Conservation (phyloP, 2,113 vertebrate genomes). For the Elephas maximus region DNA sequence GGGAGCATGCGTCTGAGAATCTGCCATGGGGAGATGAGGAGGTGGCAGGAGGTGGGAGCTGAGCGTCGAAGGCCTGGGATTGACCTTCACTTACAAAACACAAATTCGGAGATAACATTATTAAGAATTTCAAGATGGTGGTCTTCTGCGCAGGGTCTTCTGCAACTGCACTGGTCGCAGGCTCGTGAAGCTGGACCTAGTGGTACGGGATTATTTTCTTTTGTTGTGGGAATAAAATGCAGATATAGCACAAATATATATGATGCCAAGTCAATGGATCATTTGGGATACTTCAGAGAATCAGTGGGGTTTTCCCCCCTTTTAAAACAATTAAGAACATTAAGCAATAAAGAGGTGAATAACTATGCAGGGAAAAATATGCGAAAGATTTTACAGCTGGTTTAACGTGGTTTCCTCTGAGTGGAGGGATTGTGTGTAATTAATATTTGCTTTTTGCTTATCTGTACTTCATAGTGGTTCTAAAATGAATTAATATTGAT, state of each 20-base stretch:
- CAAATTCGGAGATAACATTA: neutral
- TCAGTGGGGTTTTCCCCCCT: neutral
- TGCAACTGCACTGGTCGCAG: neutral
- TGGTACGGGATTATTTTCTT: neutral
- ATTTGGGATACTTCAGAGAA: neutral
- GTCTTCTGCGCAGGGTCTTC: neutral
- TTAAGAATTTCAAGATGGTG: neutral
- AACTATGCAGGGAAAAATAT: neutral
- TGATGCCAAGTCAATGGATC: neutral
- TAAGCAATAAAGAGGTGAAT: neutral
- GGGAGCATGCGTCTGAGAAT: neutral
- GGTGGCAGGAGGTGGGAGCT: neutral
- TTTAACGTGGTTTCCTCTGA: constrained; percentile 29
- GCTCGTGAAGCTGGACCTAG: neutral
- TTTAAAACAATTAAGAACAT: constrained; percentile 2
- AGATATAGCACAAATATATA: neutral
- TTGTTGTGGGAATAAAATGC: neutral
- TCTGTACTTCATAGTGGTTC: constrained; percentile 5
- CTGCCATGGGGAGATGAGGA: neutral
- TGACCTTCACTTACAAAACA: neutral
- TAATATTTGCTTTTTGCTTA: constrained; percentile 21
- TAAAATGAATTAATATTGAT: constrained; percentile 47
- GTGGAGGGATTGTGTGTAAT: neutral
- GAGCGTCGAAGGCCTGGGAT: neutral
- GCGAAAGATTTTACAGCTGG: neutral